Conservation (phyloP, 1,140 invertebrate genomes). For the Daktulosphaira vitifoliae region DNA sequence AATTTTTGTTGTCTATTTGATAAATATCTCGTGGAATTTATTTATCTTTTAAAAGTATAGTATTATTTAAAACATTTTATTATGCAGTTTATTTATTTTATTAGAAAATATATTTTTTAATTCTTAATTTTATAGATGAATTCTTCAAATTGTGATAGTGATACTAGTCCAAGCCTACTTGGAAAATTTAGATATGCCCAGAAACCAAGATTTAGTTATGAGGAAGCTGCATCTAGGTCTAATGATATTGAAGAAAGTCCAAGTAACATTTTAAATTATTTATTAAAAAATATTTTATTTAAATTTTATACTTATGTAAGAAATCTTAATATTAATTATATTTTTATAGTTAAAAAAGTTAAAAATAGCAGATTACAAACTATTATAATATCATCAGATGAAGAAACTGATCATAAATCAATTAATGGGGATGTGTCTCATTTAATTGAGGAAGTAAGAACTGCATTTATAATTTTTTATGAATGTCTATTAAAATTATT, state of each 20-base stretch:
- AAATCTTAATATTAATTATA: too few species aligned
- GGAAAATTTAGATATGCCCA: constrained; percentile 1
- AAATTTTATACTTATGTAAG: too few species aligned
- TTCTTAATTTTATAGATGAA: constrained; percentile 13
- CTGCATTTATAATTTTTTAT: background rate
- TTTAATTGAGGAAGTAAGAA: constrained; percentile 14
- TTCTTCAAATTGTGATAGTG: background rate
- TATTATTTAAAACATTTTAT: too few species aligned
- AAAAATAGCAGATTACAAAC: background rate
- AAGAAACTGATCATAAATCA: background rate
- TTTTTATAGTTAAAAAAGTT: too few species aligned
- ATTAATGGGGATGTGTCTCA: constrained; percentile 1
- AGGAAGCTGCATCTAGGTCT: background rate
- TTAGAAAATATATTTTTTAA: too few species aligned
- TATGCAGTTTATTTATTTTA: too few species aligned
- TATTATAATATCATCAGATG: constrained; percentile 9
- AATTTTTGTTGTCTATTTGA: too few species aligned
- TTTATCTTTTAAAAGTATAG: too few species aligned
- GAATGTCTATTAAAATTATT: background rate
- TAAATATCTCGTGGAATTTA: too few species aligned
- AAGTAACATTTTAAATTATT: background rate
- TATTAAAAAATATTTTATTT: too few species aligned
- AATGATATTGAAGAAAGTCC: background rate
- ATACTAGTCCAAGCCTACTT: background rate
- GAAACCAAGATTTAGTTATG: background rate